A percentile compares a stretch with the other conserved stretches of the same genome.
Evolutionary conservation across 2,888 invertebrate genomes (phyloP).

Genomic region (Drosophila neotestacea): DNA sequence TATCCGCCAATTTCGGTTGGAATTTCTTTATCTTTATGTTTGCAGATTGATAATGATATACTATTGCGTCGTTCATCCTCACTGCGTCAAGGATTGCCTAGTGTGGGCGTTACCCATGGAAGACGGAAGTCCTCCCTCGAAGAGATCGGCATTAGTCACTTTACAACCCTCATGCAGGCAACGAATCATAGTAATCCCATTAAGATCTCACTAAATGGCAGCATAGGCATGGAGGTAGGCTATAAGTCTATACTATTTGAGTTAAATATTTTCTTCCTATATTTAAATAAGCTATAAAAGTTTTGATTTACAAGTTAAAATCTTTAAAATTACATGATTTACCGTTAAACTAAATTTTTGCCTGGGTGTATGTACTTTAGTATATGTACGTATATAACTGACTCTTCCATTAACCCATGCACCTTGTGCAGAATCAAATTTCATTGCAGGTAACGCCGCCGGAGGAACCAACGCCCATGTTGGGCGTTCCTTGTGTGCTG

Average conservation of each 20-base stretch:
- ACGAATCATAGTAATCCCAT: slow-evolving; percentile 91
- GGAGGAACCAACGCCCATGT: slow-evolving; percentile 86
- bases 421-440: slow-evolving; percentile 77
- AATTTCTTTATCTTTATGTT: slow-evolving; percentile 25
- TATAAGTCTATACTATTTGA: slow-evolving; percentile 34
- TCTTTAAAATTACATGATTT: too few relatives aligned
- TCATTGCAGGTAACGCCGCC: slow-evolving; percentile 88
- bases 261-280: not conserved
- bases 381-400: too few relatives aligned
- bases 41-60: slow-evolving; percentile 91
- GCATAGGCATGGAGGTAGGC: slow-evolving; percentile 91
- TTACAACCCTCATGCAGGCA: slow-evolving; percentile 89
- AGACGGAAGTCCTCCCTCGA: slow-evolving; percentile 93
- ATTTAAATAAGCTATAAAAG: not conserved
- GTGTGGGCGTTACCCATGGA: slow-evolving; percentile 86
- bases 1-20: slow-evolving; percentile 38
- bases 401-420: not conserved
- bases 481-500: slow-evolving; percentile 84
- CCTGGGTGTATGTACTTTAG: too few relatives aligned
- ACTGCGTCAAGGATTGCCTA: slow-evolving; percentile 92
- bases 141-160: slow-evolving; percentile 93
- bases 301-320: too few relatives aligned
- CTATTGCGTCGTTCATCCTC: slow-evolving; percentile 93
- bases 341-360: too few relatives aligned
- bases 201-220: slow-evolving; percentile 93